Evolutionary conservation across 1,140 invertebrate species (phyloP).

Genomic region (Homarus americanus): DNA sequence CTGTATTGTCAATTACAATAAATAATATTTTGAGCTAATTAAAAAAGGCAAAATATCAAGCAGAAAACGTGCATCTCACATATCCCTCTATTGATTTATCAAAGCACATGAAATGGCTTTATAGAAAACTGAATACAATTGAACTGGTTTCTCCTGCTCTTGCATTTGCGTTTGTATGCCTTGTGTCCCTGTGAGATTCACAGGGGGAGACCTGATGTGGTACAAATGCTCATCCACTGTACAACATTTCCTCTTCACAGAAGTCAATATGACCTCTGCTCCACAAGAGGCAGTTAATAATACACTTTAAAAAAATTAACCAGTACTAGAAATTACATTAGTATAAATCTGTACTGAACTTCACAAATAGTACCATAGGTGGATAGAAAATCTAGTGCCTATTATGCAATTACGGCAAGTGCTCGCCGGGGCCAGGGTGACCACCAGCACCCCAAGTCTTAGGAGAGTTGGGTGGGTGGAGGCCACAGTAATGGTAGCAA

Average conservation of each 20-base stretch:
- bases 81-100: slow-evolving; percentile 14
- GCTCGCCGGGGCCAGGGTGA: slow-evolving; percentile 4
- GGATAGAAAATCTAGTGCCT: slow-evolving; percentile 71
- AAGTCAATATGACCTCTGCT: slow-evolving; percentile 71
- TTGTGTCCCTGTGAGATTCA: slow-evolving; percentile 15
- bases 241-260: slow-evolving; percentile 52
- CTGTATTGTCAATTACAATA: slow-evolving; percentile 18
- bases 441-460: slow-evolving; percentile 14
- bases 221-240: slow-evolving; percentile 42
- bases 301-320: slow-evolving; percentile 60
- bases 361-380: slow-evolving; percentile 66
- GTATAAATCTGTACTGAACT: slow-evolving; percentile 69
- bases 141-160: slow-evolving; percentile 18
- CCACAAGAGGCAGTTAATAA: slow-evolving; percentile 48
- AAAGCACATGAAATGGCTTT: neutral
- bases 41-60: slow-evolving; percentile 49
- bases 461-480: slow-evolving; percentile 1
- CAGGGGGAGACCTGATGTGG: slow-evolving; percentile 20
- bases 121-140: slow-evolving; percentile 16
- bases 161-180: slow-evolving; percentile 28
- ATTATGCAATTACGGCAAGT: slow-evolving; percentile 59
- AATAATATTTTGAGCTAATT: slow-evolving; percentile 49
- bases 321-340: slow-evolving; percentile 72
- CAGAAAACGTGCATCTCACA: slow-evolving; percentile 17
- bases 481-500: slow-evolving; percentile 58